Evolutionary conservation across 2,888 invertebrate species (phyloP).

Genomic region (Leptinotarsa peninsularis): DNA sequence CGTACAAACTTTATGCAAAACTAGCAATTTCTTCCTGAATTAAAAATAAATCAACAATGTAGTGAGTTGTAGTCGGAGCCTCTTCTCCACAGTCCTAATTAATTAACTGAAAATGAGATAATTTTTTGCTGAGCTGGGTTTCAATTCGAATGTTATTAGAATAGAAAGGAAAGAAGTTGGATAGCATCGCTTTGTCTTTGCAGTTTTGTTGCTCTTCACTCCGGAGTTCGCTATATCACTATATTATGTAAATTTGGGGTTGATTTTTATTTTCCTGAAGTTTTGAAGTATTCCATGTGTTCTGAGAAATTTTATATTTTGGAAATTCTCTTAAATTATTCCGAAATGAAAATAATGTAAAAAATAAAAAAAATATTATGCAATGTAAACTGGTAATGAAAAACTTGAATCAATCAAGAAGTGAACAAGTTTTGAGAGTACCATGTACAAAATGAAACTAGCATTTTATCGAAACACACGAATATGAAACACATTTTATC

Average conservation of each 20-base stretch:
- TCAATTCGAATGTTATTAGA: constrained; percentile 11
- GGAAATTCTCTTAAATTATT: too few relatives aligned
- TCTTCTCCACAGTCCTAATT: constrained; percentile 20
- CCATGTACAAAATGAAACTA: too few relatives aligned
- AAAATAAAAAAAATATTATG: too few relatives aligned
- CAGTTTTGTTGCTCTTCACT: not conserved
- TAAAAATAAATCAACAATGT: constrained; percentile 50
- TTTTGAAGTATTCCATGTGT: not conserved
- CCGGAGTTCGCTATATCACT: not conserved
- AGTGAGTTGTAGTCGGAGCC: constrained; percentile 26
- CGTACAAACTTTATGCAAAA: constrained; percentile 51
- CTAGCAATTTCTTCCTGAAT: constrained; percentile 47
- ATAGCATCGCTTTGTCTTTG: not conserved
- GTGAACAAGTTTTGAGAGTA: too few relatives aligned
- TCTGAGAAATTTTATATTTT: too few relatives aligned
- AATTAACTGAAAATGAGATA: constrained; percentile 20
- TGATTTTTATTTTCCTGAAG: not conserved
- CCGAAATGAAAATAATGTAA: too few relatives aligned
- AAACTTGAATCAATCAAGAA: too few relatives aligned
- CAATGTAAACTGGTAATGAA: too few relatives aligned
- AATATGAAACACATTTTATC: too few relatives aligned
- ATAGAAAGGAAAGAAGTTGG: not conserved
- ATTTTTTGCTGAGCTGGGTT: constrained; percentile 16
- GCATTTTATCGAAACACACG: too few relatives aligned
- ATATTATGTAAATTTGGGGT: not conserved